Evolutionary conservation across 2,888 invertebrate species (phyloP), one percentile per base, ranked within the genome.

Genomic region (Sphaerophoria taeniata): DNA sequence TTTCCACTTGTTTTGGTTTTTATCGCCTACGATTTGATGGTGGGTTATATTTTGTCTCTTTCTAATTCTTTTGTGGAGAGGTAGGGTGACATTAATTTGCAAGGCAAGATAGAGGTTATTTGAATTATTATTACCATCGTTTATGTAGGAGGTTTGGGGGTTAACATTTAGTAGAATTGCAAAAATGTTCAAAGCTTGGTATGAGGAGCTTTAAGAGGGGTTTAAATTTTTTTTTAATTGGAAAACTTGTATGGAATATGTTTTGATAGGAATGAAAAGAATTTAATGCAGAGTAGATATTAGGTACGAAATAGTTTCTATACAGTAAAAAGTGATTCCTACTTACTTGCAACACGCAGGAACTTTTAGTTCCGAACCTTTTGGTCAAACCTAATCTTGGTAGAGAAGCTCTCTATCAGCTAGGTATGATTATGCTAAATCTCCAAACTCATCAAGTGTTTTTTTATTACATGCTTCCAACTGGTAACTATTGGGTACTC

Each of bases 101-200:
- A 76, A 76, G 71, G 75, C 24, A 55, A 60, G 60, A 76, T 75
- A 71, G 76, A 71, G 76, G 81, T 72, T 65, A 76, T 71, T 76
- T 76, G 81, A 81, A 67, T 76, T 71, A 67, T 81, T 76, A 81
- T 76, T 65, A 14, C 65, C 33, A 24, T 47, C 49, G 79, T 79
- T 24, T 60, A 43, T 60, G 11, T 11, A 5, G 9, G 11, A 11
- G 11, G 14, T 39, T 71, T 67, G 71, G 71, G 74, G 75, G 75
- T 71, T 75, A 75, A 63, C 70, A 74, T 33, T 43, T n/a, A 58
- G 43, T 24, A 24, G 24, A 24, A 34, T 56, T 24, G 34, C 45
- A 47, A 47, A 63, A 63, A 47, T 63, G 34, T 63, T 61, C 53
- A 49, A 39, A 31, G 36, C 31, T 24, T 49, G 58, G n/a, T 55